Base-by-base conservation (phyloP, 2,113 vertebrate species). In the Gila orcuttii region DNA sequence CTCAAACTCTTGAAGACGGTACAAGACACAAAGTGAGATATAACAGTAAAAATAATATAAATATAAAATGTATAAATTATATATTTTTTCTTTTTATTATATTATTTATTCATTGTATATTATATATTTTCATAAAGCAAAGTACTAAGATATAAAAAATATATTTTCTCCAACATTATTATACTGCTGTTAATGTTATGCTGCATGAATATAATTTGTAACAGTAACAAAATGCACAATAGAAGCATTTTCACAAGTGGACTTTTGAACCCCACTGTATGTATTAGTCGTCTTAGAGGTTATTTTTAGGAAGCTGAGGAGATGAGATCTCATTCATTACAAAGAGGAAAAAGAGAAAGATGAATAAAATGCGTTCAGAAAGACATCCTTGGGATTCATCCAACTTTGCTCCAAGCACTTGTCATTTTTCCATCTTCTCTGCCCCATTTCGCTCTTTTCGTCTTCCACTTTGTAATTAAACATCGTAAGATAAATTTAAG, bases 401-500 rank as follows among this genome's bases (percentile, higher is more conserved):
- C 78, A 79, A 19, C 42, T 89, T 74, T 73, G 21, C 62, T 82
- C 50, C 76, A 78, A 62, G 15, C 19, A 1, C 17, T 50, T 23
- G 19, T 77, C 31, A 25, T 69, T 76, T 78, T 87, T 83, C n/a
- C 66, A 47, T 83, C 73, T 42, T 84, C 62, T 77, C 68, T 47
- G 36, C 59, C 39, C 69, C 60, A 31, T 80, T 87, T 85, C 62
- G 74, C 73, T 52, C 45, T 62, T 68, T 69, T 80, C 15, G 11
- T 59, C 33, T 85, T 47, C 68, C 78, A 85, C 87, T 79, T 88
- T 85, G 66, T 42, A 82, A 85, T 83, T 92, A 93, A 93, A 94
- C 85, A n/a, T 90, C 92, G 91, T 89, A 91, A 91, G 75, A 88
- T 91, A 87, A 75, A 90, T 93, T 90, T 91, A 86, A 92, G 93